Base-by-base conservation (phyloP, 2,797 vertebrate genomes). In the Prionace glauca region DNA sequence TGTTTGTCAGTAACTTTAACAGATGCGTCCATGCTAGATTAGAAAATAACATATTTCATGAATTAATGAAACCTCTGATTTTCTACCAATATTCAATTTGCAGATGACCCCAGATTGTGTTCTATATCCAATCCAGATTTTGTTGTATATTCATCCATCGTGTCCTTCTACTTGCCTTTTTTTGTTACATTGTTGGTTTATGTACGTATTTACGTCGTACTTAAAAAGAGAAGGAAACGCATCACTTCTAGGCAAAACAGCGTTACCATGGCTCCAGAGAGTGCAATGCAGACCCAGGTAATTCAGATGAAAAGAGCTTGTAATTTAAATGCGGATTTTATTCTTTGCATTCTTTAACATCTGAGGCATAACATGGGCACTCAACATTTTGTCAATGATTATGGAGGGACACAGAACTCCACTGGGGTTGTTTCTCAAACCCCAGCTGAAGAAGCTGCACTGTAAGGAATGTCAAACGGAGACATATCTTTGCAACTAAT, bases 71-170 rank as follows among this genome's bases (percentile, higher is more conserved):
- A 62, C 32, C 18, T 20, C 14, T 91, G 60, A 65, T 32, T 9
- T 67, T 91, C 60, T 91, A 18, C 32, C 18, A 90, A 65, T 94
- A 45, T 74, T 72, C 29, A 94, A 29, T 94, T 94, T 96, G 91
- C 97, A 99, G 99, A 98, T 72, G 97, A 99, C 96, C 98, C 98
- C 72, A 96, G 97, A 96, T 97, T 99, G 97, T 99, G 99, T 97
- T 99, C 98, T 96, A 99, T 99, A 97, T 99, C 99, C 97, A 99
- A 99, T 96, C 99, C 99, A 0, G 98, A 98, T 96, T 99, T 99
- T 97, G 97, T 99, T 96, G 98, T 99, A 97, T 99, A 99, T 97
- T 99, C 99, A 79, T 99, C 99, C 7, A 97, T 99, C 96, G 98
- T 99, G 96, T 99, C 99, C 96, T 99, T 99, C 98, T 99, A 99